phyloP scores from a whole-genome alignment of 2,797 vertebrate genomes.

The Enteromius argenteus region DNA sequence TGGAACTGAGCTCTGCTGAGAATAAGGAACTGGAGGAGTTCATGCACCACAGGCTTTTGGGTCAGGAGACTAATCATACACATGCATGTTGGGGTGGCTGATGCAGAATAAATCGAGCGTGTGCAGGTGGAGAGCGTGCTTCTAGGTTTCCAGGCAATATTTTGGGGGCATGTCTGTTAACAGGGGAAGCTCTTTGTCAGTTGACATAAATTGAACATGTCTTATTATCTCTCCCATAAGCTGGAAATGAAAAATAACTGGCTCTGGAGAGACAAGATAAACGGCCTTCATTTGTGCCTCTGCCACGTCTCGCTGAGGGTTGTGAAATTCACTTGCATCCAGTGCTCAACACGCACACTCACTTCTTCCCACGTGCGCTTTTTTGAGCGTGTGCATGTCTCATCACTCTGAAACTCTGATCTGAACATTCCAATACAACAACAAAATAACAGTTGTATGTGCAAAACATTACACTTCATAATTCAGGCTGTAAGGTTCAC shows the following conservation, averaged over 20 bases:
- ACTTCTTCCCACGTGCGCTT: background rate
- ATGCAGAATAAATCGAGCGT: constrained; percentile 33
- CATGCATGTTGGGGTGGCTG: constrained; percentile 20
- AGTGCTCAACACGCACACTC: constrained; percentile 1
- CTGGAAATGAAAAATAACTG: constrained; percentile 65
- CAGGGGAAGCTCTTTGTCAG: constrained; percentile 62
- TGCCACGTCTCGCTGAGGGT: constrained; percentile 43
- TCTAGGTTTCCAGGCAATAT: constrained; percentile 53
- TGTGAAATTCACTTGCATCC: constrained; percentile 26
- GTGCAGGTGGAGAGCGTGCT: constrained; percentile 11
- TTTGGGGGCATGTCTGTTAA: constrained; percentile 60
- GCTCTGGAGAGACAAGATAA: constrained; percentile 66
- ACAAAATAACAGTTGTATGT: background rate
- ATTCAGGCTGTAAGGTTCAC: background rate
- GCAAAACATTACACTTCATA: background rate
- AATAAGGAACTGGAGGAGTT: constrained; percentile 44
- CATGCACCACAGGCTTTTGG: constrained; percentile 21
- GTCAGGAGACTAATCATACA: constrained; percentile 37
- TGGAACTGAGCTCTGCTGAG: constrained; percentile 26
- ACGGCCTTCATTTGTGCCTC: constrained; percentile 63
- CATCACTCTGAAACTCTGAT: constrained; percentile 9
- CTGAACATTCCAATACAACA: background rate
- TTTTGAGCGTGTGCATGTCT: background rate
- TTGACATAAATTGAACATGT: constrained; percentile 67
- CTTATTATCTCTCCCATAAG: constrained; percentile 68